Percentiles rank a stretch among this genome's conserved stretches.
phyloP scores from a whole-genome alignment of 2,113 vertebrate species.

The Clinocottus analis region DNA sequence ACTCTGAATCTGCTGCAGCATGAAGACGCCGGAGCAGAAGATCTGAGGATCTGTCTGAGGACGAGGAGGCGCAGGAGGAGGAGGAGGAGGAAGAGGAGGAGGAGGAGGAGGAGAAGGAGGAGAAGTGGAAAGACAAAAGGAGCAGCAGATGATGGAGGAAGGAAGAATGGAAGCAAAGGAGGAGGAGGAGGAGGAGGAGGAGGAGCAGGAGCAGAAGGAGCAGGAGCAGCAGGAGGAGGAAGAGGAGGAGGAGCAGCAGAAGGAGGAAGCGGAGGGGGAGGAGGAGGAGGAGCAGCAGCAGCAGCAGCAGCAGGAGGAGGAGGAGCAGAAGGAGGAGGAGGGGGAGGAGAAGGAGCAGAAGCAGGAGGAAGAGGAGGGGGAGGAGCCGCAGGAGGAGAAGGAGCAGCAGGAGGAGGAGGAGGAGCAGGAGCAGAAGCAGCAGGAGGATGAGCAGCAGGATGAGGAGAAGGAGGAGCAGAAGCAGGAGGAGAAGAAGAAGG shows the following conservation, averaged over 20 bases:
- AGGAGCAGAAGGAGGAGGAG: neutral
- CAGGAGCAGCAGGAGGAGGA: neutral
- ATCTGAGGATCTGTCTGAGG: conserved; percentile 2
- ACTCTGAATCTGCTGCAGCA: conserved; percentile 31
- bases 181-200: neutral
- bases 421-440: neutral
- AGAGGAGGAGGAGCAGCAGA: no score
- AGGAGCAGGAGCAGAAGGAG: neutral
- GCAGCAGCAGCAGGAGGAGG: neutral
- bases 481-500: neutral
- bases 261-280: neutral
- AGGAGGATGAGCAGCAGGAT: neutral
- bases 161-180: neutral
- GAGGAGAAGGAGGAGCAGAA: no score
- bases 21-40: neutral
- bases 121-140: neutral
- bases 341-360: no score
- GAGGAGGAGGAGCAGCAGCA: neutral
- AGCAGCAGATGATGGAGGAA: neutral
- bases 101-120: neutral
- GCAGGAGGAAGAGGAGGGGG: conserved; percentile 20
- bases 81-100: neutral
- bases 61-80: neutral
- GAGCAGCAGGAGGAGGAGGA: no score
- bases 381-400: no score